A percentile compares a stretch with the other conserved stretches of the same genome.
Conservation (phyloP, 64 coral and sea anemone species). For the Montipora capricornis region DNA sequence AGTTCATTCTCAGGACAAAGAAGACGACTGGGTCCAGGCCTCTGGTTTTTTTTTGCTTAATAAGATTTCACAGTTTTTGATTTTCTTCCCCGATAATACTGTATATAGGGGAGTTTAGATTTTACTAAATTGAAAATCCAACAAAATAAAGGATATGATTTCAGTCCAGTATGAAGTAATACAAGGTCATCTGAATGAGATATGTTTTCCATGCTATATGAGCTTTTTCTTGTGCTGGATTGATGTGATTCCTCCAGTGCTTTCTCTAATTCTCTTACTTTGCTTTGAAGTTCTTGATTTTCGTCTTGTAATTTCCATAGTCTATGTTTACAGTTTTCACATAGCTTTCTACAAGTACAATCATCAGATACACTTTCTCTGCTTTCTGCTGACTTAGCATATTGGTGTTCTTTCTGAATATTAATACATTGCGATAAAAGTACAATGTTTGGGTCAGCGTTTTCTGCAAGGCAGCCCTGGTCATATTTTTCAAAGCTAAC, state of each 20-base stretch:
- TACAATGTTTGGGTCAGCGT: too few relatives aligned
- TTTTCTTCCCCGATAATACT: background rate
- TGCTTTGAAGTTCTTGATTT: background rate
- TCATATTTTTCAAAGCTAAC: background rate
- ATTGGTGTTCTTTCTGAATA: background rate
- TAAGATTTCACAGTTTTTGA: background rate
- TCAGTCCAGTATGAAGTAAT: too few relatives aligned
- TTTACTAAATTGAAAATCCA: constrained; percentile 11
- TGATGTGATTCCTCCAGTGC: too few relatives aligned
- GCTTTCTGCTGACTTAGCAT: background rate
- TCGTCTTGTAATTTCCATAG: too few relatives aligned
- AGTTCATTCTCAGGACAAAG: background rate
- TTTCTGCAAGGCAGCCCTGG: background rate
- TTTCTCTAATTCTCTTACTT: too few relatives aligned
- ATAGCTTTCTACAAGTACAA: constrained; percentile 6
- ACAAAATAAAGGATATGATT: background rate
- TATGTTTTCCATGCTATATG: too few relatives aligned
- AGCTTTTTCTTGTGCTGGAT: too few relatives aligned
- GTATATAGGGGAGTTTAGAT: background rate
- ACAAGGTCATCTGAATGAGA: too few relatives aligned
- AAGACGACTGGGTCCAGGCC: background rate
- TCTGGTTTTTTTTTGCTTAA: background rate
- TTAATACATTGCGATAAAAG: background rate
- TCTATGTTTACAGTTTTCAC: too few relatives aligned
- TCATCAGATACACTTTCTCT: background rate